A percentile compares a stretch with the other conserved stretches of the same genome.
Evolutionary conservation across 2,113 vertebrate genomes (phyloP).

Genomic region (Rhinolophus sinicus): DNA sequence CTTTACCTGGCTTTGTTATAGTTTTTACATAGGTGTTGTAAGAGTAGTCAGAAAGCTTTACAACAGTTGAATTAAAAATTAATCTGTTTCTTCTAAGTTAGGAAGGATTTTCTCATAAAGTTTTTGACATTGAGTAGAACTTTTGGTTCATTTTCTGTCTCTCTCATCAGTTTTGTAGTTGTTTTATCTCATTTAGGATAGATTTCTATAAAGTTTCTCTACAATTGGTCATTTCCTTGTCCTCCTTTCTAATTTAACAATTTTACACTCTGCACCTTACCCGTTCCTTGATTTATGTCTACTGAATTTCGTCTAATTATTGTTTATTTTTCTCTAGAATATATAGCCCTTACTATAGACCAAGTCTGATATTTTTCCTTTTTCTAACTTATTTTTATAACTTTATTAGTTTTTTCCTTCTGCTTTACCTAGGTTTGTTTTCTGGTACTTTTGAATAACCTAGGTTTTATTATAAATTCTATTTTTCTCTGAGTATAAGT

Average conservation of each 20-base stretch:
- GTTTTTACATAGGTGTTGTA: neutral
- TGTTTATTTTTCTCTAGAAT: neutral
- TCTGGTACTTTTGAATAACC: neutral
- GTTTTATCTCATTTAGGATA: neutral
- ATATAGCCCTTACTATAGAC: neutral
- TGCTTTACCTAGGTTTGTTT: neutral
- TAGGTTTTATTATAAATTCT: conserved; percentile 12
- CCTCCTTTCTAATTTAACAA: neutral
- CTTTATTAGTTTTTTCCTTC: neutral
- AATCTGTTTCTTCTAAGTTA: neutral
- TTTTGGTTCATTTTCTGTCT: too few species aligned
- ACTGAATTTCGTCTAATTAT: neutral
- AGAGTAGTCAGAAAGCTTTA: neutral
- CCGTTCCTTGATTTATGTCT: neutral
- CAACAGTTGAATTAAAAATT: neutral
- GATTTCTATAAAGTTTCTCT: neutral
- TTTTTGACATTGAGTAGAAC: neutral
- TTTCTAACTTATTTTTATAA: neutral
- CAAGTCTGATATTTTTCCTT: neutral
- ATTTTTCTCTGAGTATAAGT: neutral
- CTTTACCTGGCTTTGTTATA: neutral
- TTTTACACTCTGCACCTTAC: neutral
- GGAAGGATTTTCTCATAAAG: neutral
- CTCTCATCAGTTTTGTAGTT: neutral
- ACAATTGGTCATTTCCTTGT: neutral